phyloP scores from a whole-genome alignment of 92 coral and sea anemone species.

The Montipora capitata region DNA sequence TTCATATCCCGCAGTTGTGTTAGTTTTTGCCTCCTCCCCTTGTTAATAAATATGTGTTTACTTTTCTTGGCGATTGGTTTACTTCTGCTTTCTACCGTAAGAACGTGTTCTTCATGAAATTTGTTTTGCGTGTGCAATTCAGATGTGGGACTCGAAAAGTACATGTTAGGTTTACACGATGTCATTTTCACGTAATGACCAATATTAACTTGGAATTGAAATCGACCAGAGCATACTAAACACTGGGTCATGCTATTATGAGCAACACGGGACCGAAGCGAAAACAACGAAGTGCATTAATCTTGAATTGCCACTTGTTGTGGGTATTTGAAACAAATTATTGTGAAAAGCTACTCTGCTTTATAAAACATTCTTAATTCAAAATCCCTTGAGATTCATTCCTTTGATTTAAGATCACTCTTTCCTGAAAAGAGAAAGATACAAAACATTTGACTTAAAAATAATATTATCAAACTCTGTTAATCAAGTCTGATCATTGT shows the following conservation, averaged over 20 bases:
- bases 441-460: neutral
- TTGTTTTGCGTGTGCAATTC: neutral
- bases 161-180: neutral
- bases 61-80: slow-evolving; percentile 25
- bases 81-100: slow-evolving; percentile 27
- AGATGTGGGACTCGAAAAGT: neutral
- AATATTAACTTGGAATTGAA: neutral
- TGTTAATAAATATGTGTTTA: slow-evolving; percentile 39
- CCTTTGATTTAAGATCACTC: neutral
- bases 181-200: slow-evolving; percentile 7
- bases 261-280: neutral
- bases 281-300: neutral
- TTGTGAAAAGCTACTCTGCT: neutral
- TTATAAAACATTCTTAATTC: neutral
- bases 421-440: neutral
- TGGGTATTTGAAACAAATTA: slow-evolving; percentile 17
- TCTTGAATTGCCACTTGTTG: neutral
- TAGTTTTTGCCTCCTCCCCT: slow-evolving; percentile 27
- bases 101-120: slow-evolving; percentile 16
- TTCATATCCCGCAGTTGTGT: slow-evolving; percentile 21
- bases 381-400: neutral
- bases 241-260: neutral
- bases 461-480: slow-evolving; percentile 1
- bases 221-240: neutral
- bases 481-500: neutral